These are phyloP conservation scores for Drosophila pandora DNA, from an alignment of 1,140 invertebrate species.

Conservation along the genomic window DNA sequence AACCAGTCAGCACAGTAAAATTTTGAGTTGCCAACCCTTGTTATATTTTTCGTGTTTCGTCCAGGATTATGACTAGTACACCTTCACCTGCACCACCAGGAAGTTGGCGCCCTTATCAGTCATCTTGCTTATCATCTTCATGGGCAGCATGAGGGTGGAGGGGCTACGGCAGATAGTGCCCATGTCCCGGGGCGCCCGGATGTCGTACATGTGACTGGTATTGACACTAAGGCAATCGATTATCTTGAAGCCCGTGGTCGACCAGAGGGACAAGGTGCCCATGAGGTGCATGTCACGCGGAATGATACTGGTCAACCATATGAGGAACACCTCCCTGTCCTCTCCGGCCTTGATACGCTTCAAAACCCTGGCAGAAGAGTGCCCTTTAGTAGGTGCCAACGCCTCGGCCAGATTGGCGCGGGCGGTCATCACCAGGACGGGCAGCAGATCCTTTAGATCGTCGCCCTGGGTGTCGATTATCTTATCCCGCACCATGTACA, in stretches of 20 bases:
- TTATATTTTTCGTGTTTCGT: background rate
- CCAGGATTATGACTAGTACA: constrained; percentile 26
- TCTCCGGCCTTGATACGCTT: background rate
- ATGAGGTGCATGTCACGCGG: constrained; percentile 23
- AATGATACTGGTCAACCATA: constrained; percentile 59
- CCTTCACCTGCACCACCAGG: constrained; percentile 54
- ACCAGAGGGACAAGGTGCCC: constrained; percentile 56
- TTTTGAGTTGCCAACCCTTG: constrained; percentile 1
- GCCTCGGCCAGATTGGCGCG: constrained; percentile 26
- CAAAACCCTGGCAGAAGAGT: background rate
- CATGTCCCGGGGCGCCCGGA: constrained; percentile 30
- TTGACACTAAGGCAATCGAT: constrained; percentile 28
- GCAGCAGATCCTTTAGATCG: constrained; percentile 46
- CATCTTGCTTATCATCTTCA: constrained; percentile 25
- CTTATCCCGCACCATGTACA: constrained; percentile 60
- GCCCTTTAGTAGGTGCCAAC: background rate
- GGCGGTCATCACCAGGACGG: constrained; percentile 62
- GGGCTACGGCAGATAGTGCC: constrained; percentile 35
- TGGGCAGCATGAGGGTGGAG: constrained; percentile 39
- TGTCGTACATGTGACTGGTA: constrained; percentile 54
- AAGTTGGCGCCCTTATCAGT: constrained; percentile 42
- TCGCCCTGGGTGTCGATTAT: constrained; percentile 30
- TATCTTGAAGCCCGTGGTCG: constrained; percentile 13
- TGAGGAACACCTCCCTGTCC: constrained; percentile 37
- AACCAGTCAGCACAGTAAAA: background rate